Conservation (phyloP, 2,888 invertebrate species). For the Synergus japonicus region DNA sequence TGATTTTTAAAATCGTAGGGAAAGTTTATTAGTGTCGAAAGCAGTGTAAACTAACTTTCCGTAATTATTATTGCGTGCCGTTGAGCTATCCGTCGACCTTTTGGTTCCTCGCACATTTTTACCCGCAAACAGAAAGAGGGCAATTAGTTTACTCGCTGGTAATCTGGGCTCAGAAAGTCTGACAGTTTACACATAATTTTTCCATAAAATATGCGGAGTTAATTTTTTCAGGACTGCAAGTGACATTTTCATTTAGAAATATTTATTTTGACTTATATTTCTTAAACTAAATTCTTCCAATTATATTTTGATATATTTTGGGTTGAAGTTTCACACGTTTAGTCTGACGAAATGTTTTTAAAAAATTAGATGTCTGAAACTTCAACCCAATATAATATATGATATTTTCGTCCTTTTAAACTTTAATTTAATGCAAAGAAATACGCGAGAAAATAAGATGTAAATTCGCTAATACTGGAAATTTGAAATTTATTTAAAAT, state of each 20-base stretch:
- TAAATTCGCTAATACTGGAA: neutral
- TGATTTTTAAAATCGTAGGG: neutral
- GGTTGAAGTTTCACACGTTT: too few relatives aligned
- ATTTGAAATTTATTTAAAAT: neutral
- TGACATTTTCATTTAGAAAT: neutral
- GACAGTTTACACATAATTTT: conserved; percentile 1
- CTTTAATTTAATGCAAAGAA: too few relatives aligned
- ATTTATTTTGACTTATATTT: neutral
- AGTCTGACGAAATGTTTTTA: too few relatives aligned
- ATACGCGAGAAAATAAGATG: neutral
- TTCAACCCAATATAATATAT: too few relatives aligned
- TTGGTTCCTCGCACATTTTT: conserved; percentile 40
- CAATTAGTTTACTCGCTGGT: conserved; percentile 1
- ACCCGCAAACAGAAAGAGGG: conserved; percentile 30
- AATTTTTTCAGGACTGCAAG: neutral
- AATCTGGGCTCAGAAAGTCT: neutral
- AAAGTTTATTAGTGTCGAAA: conserved; percentile 36
- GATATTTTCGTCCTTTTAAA: too few relatives aligned
- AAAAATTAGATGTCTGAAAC: too few relatives aligned
- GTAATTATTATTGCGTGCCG: conserved; percentile 41
- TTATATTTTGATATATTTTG: too few relatives aligned
- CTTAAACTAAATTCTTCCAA: too few relatives aligned
- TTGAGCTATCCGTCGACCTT: conserved; percentile 23
- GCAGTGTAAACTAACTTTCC: conserved; percentile 33
- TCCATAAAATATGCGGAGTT: neutral